Conservation (phyloP, 2,888 invertebrate species). For the Morpho deidamia region DNA sequence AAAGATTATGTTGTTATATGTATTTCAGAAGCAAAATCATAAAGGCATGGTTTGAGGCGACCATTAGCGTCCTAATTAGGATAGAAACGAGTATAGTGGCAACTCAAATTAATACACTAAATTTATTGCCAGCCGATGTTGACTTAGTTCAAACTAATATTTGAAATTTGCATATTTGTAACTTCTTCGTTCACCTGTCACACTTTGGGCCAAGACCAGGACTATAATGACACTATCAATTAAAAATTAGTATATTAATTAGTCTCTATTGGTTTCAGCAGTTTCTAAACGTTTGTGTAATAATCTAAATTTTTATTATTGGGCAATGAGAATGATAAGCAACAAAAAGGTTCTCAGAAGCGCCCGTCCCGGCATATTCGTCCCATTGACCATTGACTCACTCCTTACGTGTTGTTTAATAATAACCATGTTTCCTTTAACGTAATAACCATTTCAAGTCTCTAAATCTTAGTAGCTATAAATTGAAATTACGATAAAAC, state of each 20-base stretch:
- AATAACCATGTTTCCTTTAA: constrained; percentile 58
- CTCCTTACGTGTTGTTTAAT: constrained; percentile 61
- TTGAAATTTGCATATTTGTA: too few species aligned
- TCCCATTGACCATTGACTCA: constrained; percentile 67
- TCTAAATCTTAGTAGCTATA: constrained; percentile 6
- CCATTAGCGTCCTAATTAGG: too few species aligned
- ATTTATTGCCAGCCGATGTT: too few species aligned
- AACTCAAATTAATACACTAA: too few species aligned
- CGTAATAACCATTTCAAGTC: constrained; percentile 9
- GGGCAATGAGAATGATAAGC: constrained; percentile 71
- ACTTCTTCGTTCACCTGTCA: too few species aligned
- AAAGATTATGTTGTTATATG: too few species aligned
- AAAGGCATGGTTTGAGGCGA: too few species aligned
- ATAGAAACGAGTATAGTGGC: too few species aligned
- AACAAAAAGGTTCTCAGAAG: constrained; percentile 71
- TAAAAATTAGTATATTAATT: background rate
- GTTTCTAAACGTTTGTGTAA: constrained; percentile 33
- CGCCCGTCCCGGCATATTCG: constrained; percentile 54
- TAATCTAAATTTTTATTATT: constrained; percentile 61
- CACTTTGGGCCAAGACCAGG: too few species aligned
- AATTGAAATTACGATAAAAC: background rate
- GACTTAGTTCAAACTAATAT: too few species aligned
- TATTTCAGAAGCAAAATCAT: too few species aligned
- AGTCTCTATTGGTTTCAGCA: background rate
- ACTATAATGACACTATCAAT: background rate